Base-by-base conservation (phyloP, 2,113 vertebrate genomes). In the Canis aureus region DNA sequence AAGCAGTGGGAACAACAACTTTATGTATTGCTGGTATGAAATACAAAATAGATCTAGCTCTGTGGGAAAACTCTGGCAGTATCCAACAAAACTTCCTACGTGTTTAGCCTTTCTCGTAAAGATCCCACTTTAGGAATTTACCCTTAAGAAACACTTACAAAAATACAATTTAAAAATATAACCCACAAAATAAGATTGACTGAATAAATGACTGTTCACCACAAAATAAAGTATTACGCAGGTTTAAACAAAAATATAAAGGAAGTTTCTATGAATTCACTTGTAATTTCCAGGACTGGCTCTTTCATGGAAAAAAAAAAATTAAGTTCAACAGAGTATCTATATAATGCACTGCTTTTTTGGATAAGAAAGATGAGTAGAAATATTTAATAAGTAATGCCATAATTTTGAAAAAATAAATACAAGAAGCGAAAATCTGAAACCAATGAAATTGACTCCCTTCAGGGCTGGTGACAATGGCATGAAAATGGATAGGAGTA, bases 351-450 rank as follows among this genome's bases (percentile, higher is more conserved):
- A 32, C 15, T 57, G 11, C 27, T 35, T 29, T 81, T 69, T 8
- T 17, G 49, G 15, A 19, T 73, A 20, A 67, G 7, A 59, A 55
- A n/a, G 38, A 94, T 38, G 3, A 69, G n/a, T 69, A 81, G 22
- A 32, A 81, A 81, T 87, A 69, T 27, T 62, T 94, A 87, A 8
- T 67, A 67, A 5, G 5, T 43, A 38, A 20, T 89, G 7, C 25
- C 43, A 81, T 92, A 89, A 51, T 95, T 95, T 78, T 62, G 12
- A 27, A 87, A 89, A 69, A 57, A 59, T 25, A 76, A 80, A 90
- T 38, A 38, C 11, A 49, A n/a, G 35, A 71, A 51, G 2, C 51
- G 32, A 87, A 87, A 71, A 38, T 11, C 49, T 43, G 51, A 84
- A 74, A 23, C 43, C 32, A 66, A 12, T 59, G 23, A 89, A 87